Evolutionary conservation across 2,888 invertebrate species (phyloP).

Genomic region (Fissipunctia ypsillon): DNA sequence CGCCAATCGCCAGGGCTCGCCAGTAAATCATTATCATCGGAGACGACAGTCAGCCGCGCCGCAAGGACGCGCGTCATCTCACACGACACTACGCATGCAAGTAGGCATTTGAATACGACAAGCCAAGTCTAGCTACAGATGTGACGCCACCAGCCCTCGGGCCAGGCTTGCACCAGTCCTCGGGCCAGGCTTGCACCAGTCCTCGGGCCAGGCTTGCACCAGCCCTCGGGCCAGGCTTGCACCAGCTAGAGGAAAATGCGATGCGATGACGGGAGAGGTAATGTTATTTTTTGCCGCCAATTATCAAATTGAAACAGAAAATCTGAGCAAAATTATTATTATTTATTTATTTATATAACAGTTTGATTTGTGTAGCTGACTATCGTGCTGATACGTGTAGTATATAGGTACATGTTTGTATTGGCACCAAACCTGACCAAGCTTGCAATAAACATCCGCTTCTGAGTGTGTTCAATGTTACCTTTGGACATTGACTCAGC

Average conservation of each 20-base stretch:
- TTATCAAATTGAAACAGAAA: not conserved
- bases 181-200: no score
- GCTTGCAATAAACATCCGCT: slow-evolving; percentile 3
- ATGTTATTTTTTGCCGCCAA: no score
- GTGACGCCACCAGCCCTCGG: not conserved
- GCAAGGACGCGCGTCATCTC: no score
- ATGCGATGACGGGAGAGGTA: not conserved
- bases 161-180: no score
- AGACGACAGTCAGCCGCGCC: slow-evolving; percentile 26
- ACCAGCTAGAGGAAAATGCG: not conserved
- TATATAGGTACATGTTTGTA: no score
- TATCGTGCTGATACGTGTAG: not conserved
- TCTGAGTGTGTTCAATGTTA: no score
- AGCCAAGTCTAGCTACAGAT: not conserved
- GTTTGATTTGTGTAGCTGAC: no score
- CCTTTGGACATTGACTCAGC: no score
- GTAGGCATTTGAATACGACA: no score
- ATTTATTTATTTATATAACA: no score
- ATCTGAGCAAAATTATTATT: not conserved
- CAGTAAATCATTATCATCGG: slow-evolving; percentile 34
- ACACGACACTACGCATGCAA: no score
- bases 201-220: not conserved
- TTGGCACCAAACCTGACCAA: not conserved
- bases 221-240: not conserved
- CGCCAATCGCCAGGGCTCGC: not conserved